Conservation (phyloP, 2,888 invertebrate species). For the Phrixothrix hirtus region DNA sequence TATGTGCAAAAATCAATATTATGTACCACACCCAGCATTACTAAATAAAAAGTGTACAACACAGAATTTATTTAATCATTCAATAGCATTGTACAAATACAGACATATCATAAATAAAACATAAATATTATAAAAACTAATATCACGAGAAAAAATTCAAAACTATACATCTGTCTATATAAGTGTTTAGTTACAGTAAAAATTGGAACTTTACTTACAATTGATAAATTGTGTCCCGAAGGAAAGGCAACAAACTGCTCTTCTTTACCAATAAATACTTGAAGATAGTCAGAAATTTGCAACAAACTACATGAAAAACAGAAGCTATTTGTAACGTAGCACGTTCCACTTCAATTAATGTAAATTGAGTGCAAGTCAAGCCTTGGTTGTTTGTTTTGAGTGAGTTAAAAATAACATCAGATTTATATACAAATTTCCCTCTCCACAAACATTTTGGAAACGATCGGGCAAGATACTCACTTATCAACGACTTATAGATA, state of each 20-base stretch:
- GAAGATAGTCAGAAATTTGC: slow-evolving; percentile 10
- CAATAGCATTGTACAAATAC: slow-evolving; percentile 18
- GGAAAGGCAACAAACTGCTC: slow-evolving; percentile 14
- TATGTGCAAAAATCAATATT: no score
- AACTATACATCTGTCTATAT: background rate
- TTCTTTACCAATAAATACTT: background rate
- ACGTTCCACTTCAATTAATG: slow-evolving; percentile 9
- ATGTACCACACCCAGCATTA: no score
- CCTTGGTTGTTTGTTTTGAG: slow-evolving; percentile 7
- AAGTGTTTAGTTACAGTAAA: slow-evolving; percentile 6
- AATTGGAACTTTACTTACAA: slow-evolving; percentile 13
- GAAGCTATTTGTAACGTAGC: background rate
- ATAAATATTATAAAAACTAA: slow-evolving; percentile 29
- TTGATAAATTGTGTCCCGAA: slow-evolving; percentile 5
- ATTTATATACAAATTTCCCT: slow-evolving; percentile 9
- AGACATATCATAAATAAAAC: slow-evolving; percentile 26
- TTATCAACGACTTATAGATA: background rate
- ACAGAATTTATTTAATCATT: slow-evolving; percentile 15
- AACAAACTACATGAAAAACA: slow-evolving; percentile 4
- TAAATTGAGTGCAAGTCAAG: slow-evolving; percentile 11
- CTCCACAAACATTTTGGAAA: background rate
- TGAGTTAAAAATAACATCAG: slow-evolving; percentile 21
- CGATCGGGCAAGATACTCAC: background rate
- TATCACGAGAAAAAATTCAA: slow-evolving; percentile 25
- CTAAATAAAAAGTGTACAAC: no score